These are phyloP conservation scores for Aphelocoma californica DNA, from an alignment of 2,797 vertebrate species.

Conservation along the genomic window DNA sequence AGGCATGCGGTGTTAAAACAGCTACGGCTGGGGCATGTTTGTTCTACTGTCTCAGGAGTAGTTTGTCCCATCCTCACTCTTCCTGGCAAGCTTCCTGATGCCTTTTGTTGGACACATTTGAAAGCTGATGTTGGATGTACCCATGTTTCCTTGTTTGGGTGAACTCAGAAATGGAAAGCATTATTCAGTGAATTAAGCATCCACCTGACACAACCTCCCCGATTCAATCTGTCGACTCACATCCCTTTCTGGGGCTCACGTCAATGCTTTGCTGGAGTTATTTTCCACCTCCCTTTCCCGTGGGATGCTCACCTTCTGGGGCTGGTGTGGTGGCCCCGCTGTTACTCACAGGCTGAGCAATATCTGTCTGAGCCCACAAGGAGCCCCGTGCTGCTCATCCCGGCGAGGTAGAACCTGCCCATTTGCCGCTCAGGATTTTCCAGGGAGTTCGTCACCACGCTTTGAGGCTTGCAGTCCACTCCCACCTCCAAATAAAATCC, in stretches of 20 bases:
- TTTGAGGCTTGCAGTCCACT: constrained; percentile 2
- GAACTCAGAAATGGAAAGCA: not conserved
- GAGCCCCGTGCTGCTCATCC: not conserved
- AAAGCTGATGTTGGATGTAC: not conserved
- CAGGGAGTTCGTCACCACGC: not conserved
- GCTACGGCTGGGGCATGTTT: constrained; percentile 39
- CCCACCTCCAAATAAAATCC: constrained; percentile 50
- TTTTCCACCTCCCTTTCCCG: not conserved
- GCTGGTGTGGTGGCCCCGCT: not conserved
- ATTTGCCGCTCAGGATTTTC: not conserved
- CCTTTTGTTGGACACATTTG: constrained; percentile 3
- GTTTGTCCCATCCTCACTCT: constrained; percentile 36
- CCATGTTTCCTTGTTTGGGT: not conserved
- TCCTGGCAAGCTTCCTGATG: constrained; percentile 1
- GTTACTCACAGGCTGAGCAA: not conserved
- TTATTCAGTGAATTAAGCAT: constrained; percentile 3
- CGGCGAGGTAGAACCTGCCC: not conserved
- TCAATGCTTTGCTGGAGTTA: not conserved
- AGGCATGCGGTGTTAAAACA: constrained; percentile 31
- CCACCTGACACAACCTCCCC: not conserved
- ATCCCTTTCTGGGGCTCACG: not conserved
- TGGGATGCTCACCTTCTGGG: constrained; percentile 8
- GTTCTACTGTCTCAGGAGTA: constrained; percentile 50
- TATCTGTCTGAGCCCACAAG: not conserved
- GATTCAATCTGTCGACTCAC: not conserved